Evolutionary conservation across 2,113 vertebrate species (phyloP), one percentile per base, ranked within the genome.

Genomic region (Saccopteryx bilineata): DNA sequence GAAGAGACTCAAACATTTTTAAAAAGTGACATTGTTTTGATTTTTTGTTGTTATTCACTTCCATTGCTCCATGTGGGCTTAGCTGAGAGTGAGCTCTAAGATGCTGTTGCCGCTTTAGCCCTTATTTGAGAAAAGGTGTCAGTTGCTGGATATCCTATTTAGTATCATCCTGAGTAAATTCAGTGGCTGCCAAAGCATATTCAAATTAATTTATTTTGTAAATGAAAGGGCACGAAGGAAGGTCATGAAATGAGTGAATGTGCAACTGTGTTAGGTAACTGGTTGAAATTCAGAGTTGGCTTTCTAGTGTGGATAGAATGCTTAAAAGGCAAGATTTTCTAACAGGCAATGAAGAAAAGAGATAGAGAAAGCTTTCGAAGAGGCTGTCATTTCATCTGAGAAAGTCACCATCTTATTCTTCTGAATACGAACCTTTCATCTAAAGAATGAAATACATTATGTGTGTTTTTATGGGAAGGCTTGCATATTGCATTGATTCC

Each of bases 171-270:
- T 61, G 50, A 86, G n/a, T 78, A 69, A 69, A 75, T 12, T 81
- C 65, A 18, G 48, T 52, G 71, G 52, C 54, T 85, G 39, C n/a
- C 68, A 87, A 96, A 85, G 76, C 48, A 87, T 58, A 82, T 58
- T 95, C 46, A 80, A 71, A 81, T 90, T 93, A 88, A 72, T 66
- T 18, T 69, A 82, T 58, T 72, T 74, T 91, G 23, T 82, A 78
- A 95, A 88, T 90, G 90, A 90, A 90, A 88, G n/a, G 50, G n/a
- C n/a, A 79, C 17, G 60, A 85, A 74, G 31, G 52, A 94, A 83
- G 56, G 69, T 87, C 48, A 66, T 31, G 46, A 39, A 75, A 81
- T 63, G 58, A 96, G 46, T 52, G 58, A 92, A 52, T 31, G 61
- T 2, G 14, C 0, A 88, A 28, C 13, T n/a, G 23, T 21, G 69